phyloP scores from a whole-genome alignment of 2,797 vertebrate species.

The Rhabdophis nuchalis region DNA sequence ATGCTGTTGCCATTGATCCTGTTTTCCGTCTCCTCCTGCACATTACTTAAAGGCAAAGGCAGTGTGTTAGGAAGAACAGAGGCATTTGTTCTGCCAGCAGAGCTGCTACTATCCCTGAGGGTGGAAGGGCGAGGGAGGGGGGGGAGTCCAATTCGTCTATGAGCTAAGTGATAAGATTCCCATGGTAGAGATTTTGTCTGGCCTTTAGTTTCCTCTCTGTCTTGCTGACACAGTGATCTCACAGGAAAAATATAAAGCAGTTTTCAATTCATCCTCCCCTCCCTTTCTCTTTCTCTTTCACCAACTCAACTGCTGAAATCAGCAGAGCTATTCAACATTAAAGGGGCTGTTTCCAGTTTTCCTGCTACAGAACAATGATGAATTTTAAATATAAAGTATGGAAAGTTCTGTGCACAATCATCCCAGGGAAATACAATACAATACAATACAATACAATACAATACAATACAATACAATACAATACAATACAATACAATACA shows the following conservation, averaged over 20 bases:
- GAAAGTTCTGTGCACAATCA: neutral
- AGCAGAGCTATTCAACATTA: neutral
- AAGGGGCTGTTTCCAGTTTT: constrained; percentile 18
- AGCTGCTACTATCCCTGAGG: constrained; percentile 34
- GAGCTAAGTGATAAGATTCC: constrained; percentile 52
- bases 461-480: no score
- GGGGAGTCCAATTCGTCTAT: constrained; percentile 34
- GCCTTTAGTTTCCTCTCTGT: constrained; percentile 41
- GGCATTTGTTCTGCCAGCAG: constrained; percentile 29
- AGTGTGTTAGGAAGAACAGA: constrained; percentile 22
- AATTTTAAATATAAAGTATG: neutral
- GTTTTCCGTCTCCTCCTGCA: constrained; percentile 39
- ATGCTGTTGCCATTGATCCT: neutral
- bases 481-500: no score
- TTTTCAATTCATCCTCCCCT: neutral
- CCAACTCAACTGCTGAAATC: constrained; percentile 24
- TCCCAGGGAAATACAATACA: no score
- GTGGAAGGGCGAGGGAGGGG: neutral
- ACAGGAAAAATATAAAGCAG: constrained; percentile 41
- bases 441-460: no score
- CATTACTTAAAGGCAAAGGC: constrained; percentile 30
- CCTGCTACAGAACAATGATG: neutral
- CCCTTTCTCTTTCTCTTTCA: neutral
- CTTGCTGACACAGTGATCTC: constrained; percentile 57
- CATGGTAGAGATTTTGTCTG: constrained; percentile 50